Percentiles rank a stretch among this genome's conserved stretches.
Conservation (phyloP, 2,113 vertebrate genomes). For the Ginglymostoma cirratum region DNA sequence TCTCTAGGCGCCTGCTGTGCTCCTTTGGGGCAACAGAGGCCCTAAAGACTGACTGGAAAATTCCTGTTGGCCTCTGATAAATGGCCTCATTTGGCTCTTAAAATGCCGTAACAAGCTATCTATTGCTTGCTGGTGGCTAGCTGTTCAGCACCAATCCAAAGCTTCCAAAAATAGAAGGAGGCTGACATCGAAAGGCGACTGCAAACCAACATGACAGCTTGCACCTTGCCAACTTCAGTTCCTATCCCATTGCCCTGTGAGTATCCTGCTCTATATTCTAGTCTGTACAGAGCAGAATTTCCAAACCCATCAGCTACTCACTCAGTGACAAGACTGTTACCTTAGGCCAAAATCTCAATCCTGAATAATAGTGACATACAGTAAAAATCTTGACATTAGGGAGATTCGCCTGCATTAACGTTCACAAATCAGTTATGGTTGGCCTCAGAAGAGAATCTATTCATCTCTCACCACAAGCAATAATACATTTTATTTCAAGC, state of each 20-base stretch:
- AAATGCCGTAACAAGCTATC: too few species aligned
- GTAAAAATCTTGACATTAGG: background rate
- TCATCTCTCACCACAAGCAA: background rate
- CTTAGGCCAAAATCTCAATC: background rate
- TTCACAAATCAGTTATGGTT: background rate
- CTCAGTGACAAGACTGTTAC: background rate
- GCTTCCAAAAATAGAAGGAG: too few species aligned
- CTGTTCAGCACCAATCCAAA: too few species aligned
- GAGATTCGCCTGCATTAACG: background rate
- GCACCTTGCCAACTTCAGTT: background rate
- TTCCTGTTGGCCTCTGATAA: too few species aligned
- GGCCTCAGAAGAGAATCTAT: background rate
- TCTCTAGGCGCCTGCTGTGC: too few species aligned
- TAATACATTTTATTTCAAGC: background rate
- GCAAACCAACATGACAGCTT: too few species aligned
- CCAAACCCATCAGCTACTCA: background rate
- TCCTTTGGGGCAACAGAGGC: too few species aligned
- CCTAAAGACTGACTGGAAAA: too few species aligned
- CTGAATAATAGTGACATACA: background rate
- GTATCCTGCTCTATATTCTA: background rate
- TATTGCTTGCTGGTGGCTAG: too few species aligned
- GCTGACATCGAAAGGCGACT: too few species aligned
- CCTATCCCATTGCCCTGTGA: background rate
- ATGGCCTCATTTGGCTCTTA: too few species aligned
- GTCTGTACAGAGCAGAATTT: background rate